phyloP scores from a whole-genome alignment of 2,113 vertebrate genomes.

The Silurus glanis region DNA sequence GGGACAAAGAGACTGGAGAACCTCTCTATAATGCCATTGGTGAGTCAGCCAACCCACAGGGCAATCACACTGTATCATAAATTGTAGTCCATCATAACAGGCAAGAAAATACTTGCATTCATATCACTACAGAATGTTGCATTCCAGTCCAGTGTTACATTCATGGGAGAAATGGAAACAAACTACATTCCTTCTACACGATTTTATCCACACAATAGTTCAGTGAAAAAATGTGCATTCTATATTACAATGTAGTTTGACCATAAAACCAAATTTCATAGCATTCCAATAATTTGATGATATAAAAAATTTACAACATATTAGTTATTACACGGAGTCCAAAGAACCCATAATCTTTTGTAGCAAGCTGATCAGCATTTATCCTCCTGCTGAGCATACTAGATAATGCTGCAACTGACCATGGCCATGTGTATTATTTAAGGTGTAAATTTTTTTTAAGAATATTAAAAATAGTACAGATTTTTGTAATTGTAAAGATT shows the following conservation, averaged over 20 bases:
- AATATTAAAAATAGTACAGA: neutral
- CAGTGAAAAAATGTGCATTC: too few species aligned
- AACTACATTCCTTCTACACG: neutral
- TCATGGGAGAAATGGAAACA: neutral
- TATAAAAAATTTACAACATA: neutral
- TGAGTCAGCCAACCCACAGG: slow-evolving; percentile 61
- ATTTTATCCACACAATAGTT: neutral
- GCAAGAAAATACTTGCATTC: neutral
- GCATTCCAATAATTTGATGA: neutral
- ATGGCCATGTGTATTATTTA: too few species aligned
- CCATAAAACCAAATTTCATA: neutral
- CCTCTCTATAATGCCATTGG: slow-evolving; percentile 94
- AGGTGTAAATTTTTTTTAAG: neutral
- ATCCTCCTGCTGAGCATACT: too few species aligned
- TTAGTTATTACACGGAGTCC: neutral
- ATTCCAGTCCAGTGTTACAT: neutral
- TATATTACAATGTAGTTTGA: too few species aligned
- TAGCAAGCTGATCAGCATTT: neutral
- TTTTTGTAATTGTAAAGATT: too few species aligned
- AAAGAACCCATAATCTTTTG: too few species aligned
- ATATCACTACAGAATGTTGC: neutral
- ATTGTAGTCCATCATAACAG: neutral
- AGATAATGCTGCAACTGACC: too few species aligned
- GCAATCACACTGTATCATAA: neutral
- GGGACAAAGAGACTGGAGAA: slow-evolving; percentile 91